These are phyloP conservation scores for Idaea aversata DNA, from an alignment of 2,888 invertebrate genomes.

Conservation along the genomic window DNA sequence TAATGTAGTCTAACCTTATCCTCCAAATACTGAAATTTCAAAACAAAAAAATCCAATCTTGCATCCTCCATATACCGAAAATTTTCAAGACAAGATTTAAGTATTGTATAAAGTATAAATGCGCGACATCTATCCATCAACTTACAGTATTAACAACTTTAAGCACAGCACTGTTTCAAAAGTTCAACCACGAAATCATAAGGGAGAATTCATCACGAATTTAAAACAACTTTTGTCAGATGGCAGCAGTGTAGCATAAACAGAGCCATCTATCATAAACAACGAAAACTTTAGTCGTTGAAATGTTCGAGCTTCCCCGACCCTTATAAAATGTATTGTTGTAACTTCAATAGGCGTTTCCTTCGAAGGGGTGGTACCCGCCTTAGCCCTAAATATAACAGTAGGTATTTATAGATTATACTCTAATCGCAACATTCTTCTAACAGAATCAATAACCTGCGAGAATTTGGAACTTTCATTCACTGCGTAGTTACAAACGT, in stretches of 20 bases:
- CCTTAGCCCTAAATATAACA: constrained; percentile 35
- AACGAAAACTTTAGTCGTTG: constrained; percentile 9
- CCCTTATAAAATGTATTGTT: constrained; percentile 20
- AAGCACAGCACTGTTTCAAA: constrained; percentile 4
- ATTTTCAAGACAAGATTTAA: neutral
- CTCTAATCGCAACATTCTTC: constrained; percentile 9
- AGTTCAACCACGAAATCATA: neutral
- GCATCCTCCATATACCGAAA: neutral
- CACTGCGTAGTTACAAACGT: neutral
- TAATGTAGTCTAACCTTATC: no score
- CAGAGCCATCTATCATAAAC: constrained; percentile 47
- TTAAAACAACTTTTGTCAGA: constrained; percentile 30
- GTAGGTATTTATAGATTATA: constrained; percentile 38
- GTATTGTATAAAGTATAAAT: neutral
- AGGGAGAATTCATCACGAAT: neutral
- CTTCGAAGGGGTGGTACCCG: constrained; percentile 55
- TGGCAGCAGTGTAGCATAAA: constrained; percentile 31
- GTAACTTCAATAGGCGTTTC: constrained; percentile 48
- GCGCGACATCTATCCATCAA: neutral
- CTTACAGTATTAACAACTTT: neutral
- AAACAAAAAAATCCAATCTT: no score
- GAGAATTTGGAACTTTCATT: neutral
- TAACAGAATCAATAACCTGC: constrained; percentile 15
- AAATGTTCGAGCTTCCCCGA: constrained; percentile 11
- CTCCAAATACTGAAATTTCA: no score